Percentiles rank a stretch among this genome's conserved stretches.
Conservation (phyloP, 2,113 vertebrate species). For the Otis tarda region DNA sequence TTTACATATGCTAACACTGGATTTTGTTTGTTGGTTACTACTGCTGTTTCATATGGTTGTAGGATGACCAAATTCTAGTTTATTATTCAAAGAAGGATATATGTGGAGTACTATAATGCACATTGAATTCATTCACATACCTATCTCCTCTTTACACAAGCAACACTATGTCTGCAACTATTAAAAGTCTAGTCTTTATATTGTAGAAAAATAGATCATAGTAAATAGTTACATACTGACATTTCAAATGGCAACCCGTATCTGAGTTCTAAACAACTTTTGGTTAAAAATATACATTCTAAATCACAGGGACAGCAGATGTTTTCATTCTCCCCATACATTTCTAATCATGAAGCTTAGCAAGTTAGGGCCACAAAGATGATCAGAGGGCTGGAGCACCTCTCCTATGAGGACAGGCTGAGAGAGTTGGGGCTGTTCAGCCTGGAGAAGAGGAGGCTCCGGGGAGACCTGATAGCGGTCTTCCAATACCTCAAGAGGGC, state of each 20-base stretch:
- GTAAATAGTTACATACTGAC: not conserved
- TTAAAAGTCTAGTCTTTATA: not conserved
- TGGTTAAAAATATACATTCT: not conserved
- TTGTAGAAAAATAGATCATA: not conserved
- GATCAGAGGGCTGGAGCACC: no score
- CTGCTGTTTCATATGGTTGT: not conserved
- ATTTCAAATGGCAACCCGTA: conserved; percentile 17
- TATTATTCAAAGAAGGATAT: not conserved
- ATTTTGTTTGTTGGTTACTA: not conserved
- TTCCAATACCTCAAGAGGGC: no score
- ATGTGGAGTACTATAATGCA: not conserved
- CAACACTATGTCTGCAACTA: not conserved
- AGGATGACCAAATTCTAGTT: not conserved
- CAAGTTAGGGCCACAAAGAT: no score
- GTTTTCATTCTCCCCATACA: not conserved
- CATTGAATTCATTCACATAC: not conserved
- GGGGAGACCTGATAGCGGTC: no score
- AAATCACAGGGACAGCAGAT: accelerated
- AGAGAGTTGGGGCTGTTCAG: no score
- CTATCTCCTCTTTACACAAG: not conserved
- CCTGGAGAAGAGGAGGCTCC: no score
- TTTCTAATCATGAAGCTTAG: not conserved
- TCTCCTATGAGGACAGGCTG: no score
- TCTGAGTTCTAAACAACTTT: not conserved
- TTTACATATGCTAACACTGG: not conserved